Evolutionary conservation across 2,113 vertebrate genomes (phyloP).

Genomic region (Acanthochromis polyacanthus): DNA sequence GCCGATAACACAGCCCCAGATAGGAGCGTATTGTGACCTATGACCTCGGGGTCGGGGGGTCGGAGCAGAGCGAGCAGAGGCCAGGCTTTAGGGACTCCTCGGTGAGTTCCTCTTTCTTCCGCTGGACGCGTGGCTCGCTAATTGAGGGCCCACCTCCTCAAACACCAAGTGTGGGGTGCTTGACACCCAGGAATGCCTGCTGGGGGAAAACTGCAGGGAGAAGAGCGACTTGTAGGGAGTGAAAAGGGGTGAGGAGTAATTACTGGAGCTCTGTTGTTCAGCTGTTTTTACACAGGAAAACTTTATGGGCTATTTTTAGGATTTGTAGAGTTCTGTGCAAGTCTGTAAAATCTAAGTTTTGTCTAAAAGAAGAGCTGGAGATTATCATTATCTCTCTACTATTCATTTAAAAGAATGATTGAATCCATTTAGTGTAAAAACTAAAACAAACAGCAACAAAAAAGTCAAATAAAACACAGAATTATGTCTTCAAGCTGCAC

Average conservation of each 20-base stretch:
- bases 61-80: slow-evolving; percentile 64
- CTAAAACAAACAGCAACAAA: not conserved
- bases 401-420: not conserved
- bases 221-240: not conserved
- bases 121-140: slow-evolving; percentile 74
- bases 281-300: not conserved
- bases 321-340: not conserved
- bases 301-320: not conserved
- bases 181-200: slow-evolving; percentile 62
- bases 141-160: slow-evolving; percentile 73
- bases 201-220: slow-evolving; percentile 31
- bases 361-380: not conserved
- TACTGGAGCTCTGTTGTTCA: slow-evolving; percentile 11
- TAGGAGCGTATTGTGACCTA: slow-evolving; percentile 67
- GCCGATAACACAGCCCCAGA: slow-evolving; percentile 63
- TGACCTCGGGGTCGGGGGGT: slow-evolving; percentile 70
- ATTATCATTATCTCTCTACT: not conserved
- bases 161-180: slow-evolving; percentile 58
- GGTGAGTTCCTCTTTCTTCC: slow-evolving; percentile 75
- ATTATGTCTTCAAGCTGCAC: not conserved
- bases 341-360: not conserved
- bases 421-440: no score
- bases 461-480: not conserved
- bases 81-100: slow-evolving; percentile 74
- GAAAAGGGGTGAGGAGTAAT: slow-evolving; percentile 20